Evolutionary conservation across 2,113 vertebrate species (phyloP).

Genomic region (Nothobranchius furzeri): DNA sequence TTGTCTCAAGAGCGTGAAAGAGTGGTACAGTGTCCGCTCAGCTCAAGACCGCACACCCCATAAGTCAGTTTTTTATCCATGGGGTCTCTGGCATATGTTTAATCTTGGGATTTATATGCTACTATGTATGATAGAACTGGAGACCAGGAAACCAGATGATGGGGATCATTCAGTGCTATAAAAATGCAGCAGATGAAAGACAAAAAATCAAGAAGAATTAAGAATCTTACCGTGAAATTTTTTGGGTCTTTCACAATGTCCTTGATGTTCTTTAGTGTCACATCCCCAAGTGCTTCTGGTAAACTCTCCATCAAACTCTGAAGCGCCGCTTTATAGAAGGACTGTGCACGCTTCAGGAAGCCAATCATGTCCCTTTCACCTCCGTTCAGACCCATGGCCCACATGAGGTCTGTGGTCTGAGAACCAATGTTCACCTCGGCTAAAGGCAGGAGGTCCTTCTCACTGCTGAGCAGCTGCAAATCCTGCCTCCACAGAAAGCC

Average conservation of each 20-base stretch:
- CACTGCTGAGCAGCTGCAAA: background rate
- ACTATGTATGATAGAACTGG: no score
- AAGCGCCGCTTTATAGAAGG: slow-evolving; percentile 64
- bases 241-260: slow-evolving; percentile 48
- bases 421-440: slow-evolving; percentile 42
- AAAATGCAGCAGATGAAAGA: no score
- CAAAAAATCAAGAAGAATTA: no score
- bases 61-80: no score
- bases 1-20: no score
- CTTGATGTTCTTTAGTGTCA: slow-evolving; percentile 47
- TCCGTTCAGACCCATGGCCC: slow-evolving; percentile 21
- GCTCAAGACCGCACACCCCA: no score
- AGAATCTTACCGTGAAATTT: slow-evolving; percentile 37
- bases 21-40: no score
- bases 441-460: slow-evolving; percentile 31
- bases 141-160: no score
- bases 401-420: slow-evolving; percentile 40
- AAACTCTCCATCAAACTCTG: slow-evolving; percentile 49
- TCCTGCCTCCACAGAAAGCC: slow-evolving; percentile 37
- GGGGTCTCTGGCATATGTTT: no score
- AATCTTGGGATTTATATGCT: no score
- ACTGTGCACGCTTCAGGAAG: slow-evolving; percentile 39
- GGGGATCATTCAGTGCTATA: no score
- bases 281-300: slow-evolving; percentile 43
- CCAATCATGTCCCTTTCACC: background rate